Base-by-base conservation (phyloP, 30 jellyfish, hydroid and myxozoan species). In the Rhopilema esculentum region DNA sequence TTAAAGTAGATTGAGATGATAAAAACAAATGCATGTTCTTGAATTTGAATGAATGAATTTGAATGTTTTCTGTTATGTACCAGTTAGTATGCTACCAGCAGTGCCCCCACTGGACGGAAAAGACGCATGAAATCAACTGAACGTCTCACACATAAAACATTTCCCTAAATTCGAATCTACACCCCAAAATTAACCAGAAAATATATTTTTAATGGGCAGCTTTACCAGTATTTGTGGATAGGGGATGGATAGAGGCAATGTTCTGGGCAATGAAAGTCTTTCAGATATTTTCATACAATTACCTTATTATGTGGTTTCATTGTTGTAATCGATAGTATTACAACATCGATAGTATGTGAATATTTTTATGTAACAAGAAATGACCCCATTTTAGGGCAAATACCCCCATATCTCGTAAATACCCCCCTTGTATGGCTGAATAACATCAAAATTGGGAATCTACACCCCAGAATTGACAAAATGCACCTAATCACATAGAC, bases 141-240 rank as follows among this genome's bases (percentile, higher is more conserved):
- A 22, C 33, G 64, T 79, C 80, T 50, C 77, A 25, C 8, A 29
- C n/a, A n/a, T n/a, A 16, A 27, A 21, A 72, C 28, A 72, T 15
- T 15, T 0, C n/a, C 6, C 22, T 26, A 62, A 63, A 19, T 30
- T 30, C 30, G 57, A 33, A 16, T 63, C 77, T 16, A 40, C 77
- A 77, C 88, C 75, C 53, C 49, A 77, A 50, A 77, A 77, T n/a
- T 77, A 8, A 77, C 88, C 61, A 40, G 77, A 50, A 50, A 77
- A 48, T 50, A 50, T 22, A 62, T 49, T 50, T 40, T 31, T 27
- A 40, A 77, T 50, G 76, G 1, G 50, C 6, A 49, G 77, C 88
- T 49, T n/a, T n/a, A n/a, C n/a, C n/a, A n/a, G 63, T 77, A n/a
- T 50, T 75, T 31, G 52, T 26, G 88, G 88, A 21, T 17, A 16